Base-by-base conservation (phyloP, 2,113 vertebrate genomes). In the Numenius arquata region DNA sequence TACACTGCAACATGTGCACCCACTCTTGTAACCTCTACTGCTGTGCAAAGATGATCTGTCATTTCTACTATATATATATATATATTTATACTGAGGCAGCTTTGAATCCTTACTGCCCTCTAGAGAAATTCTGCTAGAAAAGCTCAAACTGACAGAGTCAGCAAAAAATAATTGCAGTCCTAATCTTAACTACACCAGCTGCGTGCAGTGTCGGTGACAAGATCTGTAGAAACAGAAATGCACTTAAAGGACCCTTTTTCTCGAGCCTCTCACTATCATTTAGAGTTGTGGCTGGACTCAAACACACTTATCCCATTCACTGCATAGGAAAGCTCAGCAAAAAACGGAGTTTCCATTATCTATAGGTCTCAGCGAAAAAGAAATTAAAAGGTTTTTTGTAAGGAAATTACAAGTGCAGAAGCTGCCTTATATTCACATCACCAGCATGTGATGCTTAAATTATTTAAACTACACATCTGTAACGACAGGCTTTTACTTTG, bases 91-190 rank as follows among this genome's bases (percentile, higher is more conserved):
- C 40, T 2, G 55, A 92, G 84, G 91, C 86, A 96, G 94, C 92
- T 89, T 94, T 48, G 95, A 95, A 75, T 96, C 91, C 98, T 97
- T 97, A 97, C 97, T 97, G 98, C 97, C 97, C 98, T 97, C 97
- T 98, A 97, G 97, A 98, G 98, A 98, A 96, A 97, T 91, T 97
- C 94, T 53, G 14, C 92, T 96, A 88, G 97, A 98, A 98, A 90
- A 92, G 87, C 97, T 87, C 94, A 71, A 83, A 96, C 82, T 75
- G 85, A 93, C 82, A 43, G 89, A 93, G 96, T 97, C 97, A 96
- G 97, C 98, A 97, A 92, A 97, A 97, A 96, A 81, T 93, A 88
- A 58, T 84, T 75, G 95, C 94, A 96, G 81, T 55, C 75, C 70
- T 68, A 84, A 88, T 88, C 93, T 76, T 32, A 25, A 72, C 92